Conservation (phyloP, 92 coral and sea anemone species). For the Siderastrea radians region DNA sequence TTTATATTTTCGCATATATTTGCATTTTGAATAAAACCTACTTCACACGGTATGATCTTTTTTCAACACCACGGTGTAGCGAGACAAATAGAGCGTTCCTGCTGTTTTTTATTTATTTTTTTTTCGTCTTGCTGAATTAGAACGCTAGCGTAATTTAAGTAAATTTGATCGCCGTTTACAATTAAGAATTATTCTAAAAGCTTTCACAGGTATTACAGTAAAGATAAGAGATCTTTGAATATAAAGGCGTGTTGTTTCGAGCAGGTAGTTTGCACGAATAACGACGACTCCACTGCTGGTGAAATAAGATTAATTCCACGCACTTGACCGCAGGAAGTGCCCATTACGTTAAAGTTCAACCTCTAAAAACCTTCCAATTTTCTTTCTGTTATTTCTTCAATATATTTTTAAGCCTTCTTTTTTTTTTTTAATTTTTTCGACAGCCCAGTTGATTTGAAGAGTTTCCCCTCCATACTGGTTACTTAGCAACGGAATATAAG, state of each 20-base stretch:
- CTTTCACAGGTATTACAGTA: too few species aligned
- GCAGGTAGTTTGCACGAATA: conserved; percentile 10
- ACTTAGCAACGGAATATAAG: neutral
- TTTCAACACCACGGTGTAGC: neutral
- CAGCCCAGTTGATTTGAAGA: too few species aligned
- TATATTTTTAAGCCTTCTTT: too few species aligned
- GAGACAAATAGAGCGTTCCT: neutral
- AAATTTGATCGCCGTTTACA: too few species aligned
- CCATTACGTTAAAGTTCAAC: neutral
- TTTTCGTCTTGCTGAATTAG: too few species aligned
- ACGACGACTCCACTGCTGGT: neutral
- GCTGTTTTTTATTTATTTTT: too few species aligned
- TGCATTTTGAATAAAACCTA: neutral
- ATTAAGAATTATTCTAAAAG: too few species aligned
- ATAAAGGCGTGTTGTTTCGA: neutral
- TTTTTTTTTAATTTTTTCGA: too few species aligned
- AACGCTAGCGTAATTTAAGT: too few species aligned
- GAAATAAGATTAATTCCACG: too few species aligned
- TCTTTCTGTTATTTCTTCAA: too few species aligned
- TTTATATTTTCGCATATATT: conserved; percentile 26
- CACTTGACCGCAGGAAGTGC: neutral
- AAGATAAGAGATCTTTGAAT: conserved; percentile 1
- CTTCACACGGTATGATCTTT: neutral
- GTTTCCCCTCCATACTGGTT: neutral
- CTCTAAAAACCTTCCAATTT: too few species aligned